A percentile compares a stretch with the other conserved stretches of the same genome.
These are phyloP conservation scores for Drosophila acutilabella DNA, from an alignment of 2,888 invertebrate genomes.

Conservation along the genomic window DNA sequence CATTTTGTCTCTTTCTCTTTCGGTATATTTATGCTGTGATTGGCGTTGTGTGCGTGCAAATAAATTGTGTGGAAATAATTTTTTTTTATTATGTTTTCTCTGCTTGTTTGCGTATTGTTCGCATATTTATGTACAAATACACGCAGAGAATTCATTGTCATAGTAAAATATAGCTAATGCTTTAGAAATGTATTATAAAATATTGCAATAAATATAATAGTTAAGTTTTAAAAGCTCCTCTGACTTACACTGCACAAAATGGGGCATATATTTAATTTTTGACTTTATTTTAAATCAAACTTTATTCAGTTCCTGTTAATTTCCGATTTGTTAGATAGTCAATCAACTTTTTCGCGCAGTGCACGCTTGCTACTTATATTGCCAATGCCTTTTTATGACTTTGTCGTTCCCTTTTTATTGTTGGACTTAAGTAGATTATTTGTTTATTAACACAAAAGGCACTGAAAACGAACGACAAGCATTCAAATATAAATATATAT, in stretches of 20 bases:
- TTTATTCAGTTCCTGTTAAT: neutral
- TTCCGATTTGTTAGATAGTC: neutral
- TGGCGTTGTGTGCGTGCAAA: constrained; percentile 57
- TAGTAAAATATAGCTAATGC: no score
- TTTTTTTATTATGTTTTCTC: constrained; percentile 50
- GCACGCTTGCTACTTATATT: constrained; percentile 22
- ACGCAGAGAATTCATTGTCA: constrained; percentile 39
- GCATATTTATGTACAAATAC: constrained; percentile 40
- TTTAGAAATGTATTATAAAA: no score
- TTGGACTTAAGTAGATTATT: constrained; percentile 75
- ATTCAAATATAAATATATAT: constrained; percentile 30
- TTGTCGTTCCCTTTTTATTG: constrained; percentile 66
- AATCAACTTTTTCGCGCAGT: constrained; percentile 22
- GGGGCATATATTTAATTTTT: neutral
- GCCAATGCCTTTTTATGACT: constrained; percentile 62
- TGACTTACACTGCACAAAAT: neutral
- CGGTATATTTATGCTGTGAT: constrained; percentile 41
- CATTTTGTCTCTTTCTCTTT: constrained; percentile 8
- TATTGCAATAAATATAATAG: no score
- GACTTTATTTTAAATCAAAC: neutral
- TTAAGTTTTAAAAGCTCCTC: no score
- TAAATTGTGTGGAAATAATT: constrained; percentile 75
- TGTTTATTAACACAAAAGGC: constrained; percentile 78
- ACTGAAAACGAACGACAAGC: constrained; percentile 37
- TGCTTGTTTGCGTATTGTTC: constrained; percentile 42